phyloP scores from a whole-genome alignment of 2,113 vertebrate genomes.

The Hippocampus comes region DNA sequence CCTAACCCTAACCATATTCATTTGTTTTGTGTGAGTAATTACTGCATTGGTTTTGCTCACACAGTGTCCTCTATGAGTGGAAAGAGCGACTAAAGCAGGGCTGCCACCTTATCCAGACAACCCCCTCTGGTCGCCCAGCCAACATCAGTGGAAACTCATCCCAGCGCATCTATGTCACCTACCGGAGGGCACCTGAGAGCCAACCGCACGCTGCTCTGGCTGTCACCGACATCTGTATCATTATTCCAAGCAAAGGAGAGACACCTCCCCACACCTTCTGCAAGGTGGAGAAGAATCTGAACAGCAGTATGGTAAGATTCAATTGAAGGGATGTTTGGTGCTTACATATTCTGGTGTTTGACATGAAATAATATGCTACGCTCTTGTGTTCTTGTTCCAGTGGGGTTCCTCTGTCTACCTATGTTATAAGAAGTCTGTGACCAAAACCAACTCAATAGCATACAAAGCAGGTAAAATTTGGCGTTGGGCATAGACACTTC shows the following conservation, averaged over 20 bases:
- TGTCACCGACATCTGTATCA: conserved; percentile 96
- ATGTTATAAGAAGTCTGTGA: conserved; percentile 98
- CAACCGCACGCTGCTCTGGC: conserved; percentile 85
- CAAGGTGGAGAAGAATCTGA: conserved; percentile 95
- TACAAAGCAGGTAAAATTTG: conserved; percentile 90
- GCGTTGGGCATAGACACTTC: no score
- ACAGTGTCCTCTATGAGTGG: conserved; percentile 93
- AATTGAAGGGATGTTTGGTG: background rate
- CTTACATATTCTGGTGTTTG: background rate
- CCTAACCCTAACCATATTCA: no score
- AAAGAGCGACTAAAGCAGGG: conserved; percentile 93
- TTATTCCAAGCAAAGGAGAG: conserved; percentile 93
- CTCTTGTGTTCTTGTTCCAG: conserved; percentile 62
- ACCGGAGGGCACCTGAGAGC: conserved; percentile 85
- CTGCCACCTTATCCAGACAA: conserved; percentile 92
- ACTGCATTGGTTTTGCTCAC: background rate
- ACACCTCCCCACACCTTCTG: conserved; percentile 93
- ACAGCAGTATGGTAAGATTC: conserved; percentile 91
- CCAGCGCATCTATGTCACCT: conserved; percentile 89
- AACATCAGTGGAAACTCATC: conserved; percentile 92
- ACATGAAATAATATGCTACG: background rate
- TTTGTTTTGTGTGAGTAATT: conserved; percentile 9
- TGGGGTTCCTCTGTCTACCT: conserved; percentile 95
- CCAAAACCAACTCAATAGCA: conserved; percentile 93
- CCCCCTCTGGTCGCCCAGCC: conserved; percentile 84